Evolutionary conservation across 2,113 vertebrate genomes (phyloP).

Genomic region (Columbina picui): DNA sequence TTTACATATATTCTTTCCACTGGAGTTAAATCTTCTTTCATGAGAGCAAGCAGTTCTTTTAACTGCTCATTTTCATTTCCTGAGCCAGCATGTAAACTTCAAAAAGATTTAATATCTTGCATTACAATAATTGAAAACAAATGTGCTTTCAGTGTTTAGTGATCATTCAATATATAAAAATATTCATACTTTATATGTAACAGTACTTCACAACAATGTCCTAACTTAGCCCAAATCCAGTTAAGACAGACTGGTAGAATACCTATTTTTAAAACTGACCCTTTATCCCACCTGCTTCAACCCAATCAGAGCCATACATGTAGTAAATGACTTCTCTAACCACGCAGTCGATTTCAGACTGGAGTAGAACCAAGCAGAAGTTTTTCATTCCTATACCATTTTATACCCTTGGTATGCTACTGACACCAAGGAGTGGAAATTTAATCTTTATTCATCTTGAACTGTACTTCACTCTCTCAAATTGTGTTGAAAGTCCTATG

Average conservation of each 20-base stretch:
- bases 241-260: background rate
- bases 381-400: background rate
- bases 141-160: background rate
- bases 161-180: background rate
- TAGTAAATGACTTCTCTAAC: background rate
- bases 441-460: background rate
- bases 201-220: background rate
- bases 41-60: slow-evolving; percentile 75
- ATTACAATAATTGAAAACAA: background rate
- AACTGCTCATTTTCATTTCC: slow-evolving; percentile 79
- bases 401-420: background rate
- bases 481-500: background rate
- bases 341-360: background rate
- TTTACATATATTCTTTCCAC: slow-evolving; percentile 72
- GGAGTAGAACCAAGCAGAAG: background rate
- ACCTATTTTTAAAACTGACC: background rate
- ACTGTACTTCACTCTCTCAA: background rate
- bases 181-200: background rate
- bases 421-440: background rate
- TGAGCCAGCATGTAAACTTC: slow-evolving; percentile 79
- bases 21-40: slow-evolving; percentile 79
- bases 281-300: background rate
- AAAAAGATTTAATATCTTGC: background rate
- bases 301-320: fast-evolving
- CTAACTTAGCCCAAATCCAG: background rate